Evolutionary conservation across 2,797 vertebrate species (phyloP), one percentile per base, ranked within the genome.

Genomic region (Ctenochaetus hawaiiensis): DNA sequence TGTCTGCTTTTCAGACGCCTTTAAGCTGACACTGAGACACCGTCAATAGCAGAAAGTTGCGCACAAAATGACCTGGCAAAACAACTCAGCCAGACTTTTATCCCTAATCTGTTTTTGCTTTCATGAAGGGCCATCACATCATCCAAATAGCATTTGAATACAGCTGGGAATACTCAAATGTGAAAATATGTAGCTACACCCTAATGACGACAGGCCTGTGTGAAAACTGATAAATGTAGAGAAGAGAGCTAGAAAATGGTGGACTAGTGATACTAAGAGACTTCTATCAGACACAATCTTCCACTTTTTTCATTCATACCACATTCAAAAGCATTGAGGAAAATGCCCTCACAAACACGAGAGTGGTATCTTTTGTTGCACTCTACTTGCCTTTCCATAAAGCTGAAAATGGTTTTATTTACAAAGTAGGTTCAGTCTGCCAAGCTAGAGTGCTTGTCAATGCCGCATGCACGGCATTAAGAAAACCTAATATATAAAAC

Each of bases 121-220:
- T 16, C 18, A 9, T 1, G 30, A 22, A 59, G 10, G 23, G 22
- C 62, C 69, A 51, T 83, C 54, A 57, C 75, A 67, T 85, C 79
- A 84, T 77, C 44, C 44, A 22, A 60, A 80, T 2, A 79, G 57
- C 60, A 78, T 81, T 53, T 71, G 52, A 64, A 64, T 20, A 0
- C 69, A 68, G 44, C 0, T 3, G 70, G 58, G 69, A 89, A 76
- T 79, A 81, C 62, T 76, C 43, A 39, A 44, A 64, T 58, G 41
- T 49, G 47, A 76, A 85, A 78, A 80, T 63, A 86, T 84, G 80
- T 43, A 34, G 67, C 54, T 65, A 87, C 86, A 26, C 79, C 87
- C 75, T 0, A 14, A 52, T 37, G 67, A n/a, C 1, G 3, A 30
- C 39, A 57, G 48, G 70, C 34, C 18, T 41, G 44, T 23, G 22